phyloP scores from a whole-genome alignment of 2,888 invertebrate species.

The Agonopterix alstromeriana region DNA sequence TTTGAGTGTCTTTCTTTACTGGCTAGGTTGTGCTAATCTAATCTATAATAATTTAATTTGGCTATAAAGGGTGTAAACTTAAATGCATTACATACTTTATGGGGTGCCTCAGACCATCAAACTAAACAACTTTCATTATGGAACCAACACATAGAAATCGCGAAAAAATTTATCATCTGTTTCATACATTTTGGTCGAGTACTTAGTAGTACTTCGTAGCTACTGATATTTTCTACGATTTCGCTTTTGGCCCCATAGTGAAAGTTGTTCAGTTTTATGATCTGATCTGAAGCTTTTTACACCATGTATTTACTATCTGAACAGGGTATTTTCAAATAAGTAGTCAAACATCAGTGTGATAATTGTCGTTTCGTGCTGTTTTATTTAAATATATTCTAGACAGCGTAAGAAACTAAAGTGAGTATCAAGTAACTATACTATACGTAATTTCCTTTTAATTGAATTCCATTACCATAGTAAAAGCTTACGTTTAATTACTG shows the following conservation, averaged over 20 bases:
- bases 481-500: slow-evolving; percentile 58
- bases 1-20: slow-evolving; percentile 17
- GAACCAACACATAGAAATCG: too few species aligned
- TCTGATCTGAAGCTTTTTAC: too few species aligned
- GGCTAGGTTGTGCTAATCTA: slow-evolving; percentile 9
- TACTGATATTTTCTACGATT: too few species aligned
- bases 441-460: slow-evolving; percentile 61
- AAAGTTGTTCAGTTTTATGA: too few species aligned
- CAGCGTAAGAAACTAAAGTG: slow-evolving; percentile 40
- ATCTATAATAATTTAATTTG: slow-evolving; percentile 20
- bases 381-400: slow-evolving; percentile 39
- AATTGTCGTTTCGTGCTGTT: slow-evolving; percentile 7
- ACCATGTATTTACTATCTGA: slow-evolving; percentile 1
- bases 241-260: too few species aligned
- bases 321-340: slow-evolving; percentile 4
- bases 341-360: slow-evolving; percentile 1
- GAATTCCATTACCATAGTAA: slow-evolving; percentile 62
- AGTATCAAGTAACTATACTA: slow-evolving; percentile 41
- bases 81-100: too few species aligned
- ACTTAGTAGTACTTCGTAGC: too few species aligned
- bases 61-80: slow-evolving; percentile 4
- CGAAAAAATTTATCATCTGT: too few species aligned
- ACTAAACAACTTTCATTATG: background rate
- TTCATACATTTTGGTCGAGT: too few species aligned
- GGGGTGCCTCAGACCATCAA: too few species aligned